These are phyloP conservation scores for Arrhamphus sclerolepis DNA, from an alignment of 2,797 vertebrate genomes.

Conservation along the genomic window DNA sequence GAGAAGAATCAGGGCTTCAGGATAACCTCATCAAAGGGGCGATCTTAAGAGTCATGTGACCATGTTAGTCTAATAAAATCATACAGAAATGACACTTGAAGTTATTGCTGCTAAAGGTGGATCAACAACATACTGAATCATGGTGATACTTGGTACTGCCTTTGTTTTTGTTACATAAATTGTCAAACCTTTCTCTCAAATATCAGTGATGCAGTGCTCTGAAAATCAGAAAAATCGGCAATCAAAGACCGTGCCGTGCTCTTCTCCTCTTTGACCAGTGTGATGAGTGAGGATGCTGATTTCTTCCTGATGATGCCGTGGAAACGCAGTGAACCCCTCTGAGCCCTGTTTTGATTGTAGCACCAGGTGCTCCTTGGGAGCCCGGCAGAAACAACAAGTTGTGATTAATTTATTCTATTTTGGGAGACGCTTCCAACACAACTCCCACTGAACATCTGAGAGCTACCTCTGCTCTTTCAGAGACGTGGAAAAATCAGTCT, in stretches of 20 bases:
- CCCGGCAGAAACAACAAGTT: constrained; percentile 15
- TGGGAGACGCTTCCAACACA: constrained; percentile 16
- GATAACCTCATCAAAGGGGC: too few relatives aligned
- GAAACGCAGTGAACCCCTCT: constrained; percentile 28
- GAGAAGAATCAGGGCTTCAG: too few relatives aligned
- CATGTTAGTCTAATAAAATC: too few relatives aligned
- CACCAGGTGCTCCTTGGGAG: constrained; percentile 35
- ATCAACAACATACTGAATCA: too few relatives aligned
- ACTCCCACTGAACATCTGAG: constrained; percentile 20
- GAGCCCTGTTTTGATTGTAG: constrained; percentile 46
- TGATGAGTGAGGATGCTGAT: constrained; percentile 30
- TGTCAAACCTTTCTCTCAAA: too few relatives aligned
- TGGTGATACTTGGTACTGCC: too few relatives aligned
- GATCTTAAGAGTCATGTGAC: too few relatives aligned
- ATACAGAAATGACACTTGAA: too few relatives aligned
- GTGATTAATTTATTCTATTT: constrained; percentile 52
- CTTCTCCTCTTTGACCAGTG: constrained; percentile 12
- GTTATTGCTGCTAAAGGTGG: too few relatives aligned
- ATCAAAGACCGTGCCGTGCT: not conserved
- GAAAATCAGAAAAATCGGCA: too few relatives aligned
- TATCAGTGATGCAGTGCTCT: too few relatives aligned
- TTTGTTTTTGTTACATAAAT: too few relatives aligned
- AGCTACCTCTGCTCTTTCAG: constrained; percentile 18
- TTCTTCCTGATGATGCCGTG: constrained; percentile 39
- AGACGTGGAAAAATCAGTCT: not conserved